Evolutionary conservation across 2,113 vertebrate genomes (phyloP).

Genomic region (Apeltes quadracus): DNA sequence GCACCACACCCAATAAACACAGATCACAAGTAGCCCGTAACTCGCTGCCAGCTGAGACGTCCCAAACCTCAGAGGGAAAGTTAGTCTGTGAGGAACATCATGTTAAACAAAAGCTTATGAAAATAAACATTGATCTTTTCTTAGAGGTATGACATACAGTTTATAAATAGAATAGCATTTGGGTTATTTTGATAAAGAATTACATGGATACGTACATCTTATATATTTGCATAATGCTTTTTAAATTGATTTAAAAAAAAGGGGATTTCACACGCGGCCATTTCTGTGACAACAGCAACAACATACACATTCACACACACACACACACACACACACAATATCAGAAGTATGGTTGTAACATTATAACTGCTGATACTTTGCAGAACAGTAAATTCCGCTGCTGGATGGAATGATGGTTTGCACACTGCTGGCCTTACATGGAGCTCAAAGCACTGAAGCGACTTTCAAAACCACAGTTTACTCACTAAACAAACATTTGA

Average conservation of each 20-base stretch:
- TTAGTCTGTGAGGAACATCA: constrained; percentile 48
- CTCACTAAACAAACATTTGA: constrained; percentile 37
- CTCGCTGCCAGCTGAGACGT: constrained; percentile 48
- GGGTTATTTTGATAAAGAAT: constrained; percentile 71
- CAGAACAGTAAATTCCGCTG: constrained; percentile 19
- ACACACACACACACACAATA: constrained; percentile 4
- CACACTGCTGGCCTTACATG: constrained; percentile 27
- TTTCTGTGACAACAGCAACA: background rate
- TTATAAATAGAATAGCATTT: constrained; percentile 78
- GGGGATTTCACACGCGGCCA: constrained; percentile 49
- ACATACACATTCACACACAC: background rate
- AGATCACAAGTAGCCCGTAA: constrained; percentile 44
- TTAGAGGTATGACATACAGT: constrained; percentile 73
- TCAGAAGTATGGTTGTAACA: constrained; percentile 62
- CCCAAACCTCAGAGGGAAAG: constrained; percentile 51
- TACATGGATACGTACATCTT: constrained; percentile 73
- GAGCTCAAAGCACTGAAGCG: constrained; percentile 26
- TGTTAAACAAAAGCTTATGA: constrained; percentile 72
- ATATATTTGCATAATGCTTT: constrained; percentile 73
- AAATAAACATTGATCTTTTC: constrained; percentile 75
- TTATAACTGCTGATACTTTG: constrained; percentile 35
- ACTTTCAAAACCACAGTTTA: constrained; percentile 41
- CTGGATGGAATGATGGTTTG: constrained; percentile 46
- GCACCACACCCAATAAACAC: constrained; percentile 58
- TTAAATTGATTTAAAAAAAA: constrained; percentile 52